phyloP scores from a whole-genome alignment of 2,888 invertebrate species.

The Iphiclides podalirius region DNA sequence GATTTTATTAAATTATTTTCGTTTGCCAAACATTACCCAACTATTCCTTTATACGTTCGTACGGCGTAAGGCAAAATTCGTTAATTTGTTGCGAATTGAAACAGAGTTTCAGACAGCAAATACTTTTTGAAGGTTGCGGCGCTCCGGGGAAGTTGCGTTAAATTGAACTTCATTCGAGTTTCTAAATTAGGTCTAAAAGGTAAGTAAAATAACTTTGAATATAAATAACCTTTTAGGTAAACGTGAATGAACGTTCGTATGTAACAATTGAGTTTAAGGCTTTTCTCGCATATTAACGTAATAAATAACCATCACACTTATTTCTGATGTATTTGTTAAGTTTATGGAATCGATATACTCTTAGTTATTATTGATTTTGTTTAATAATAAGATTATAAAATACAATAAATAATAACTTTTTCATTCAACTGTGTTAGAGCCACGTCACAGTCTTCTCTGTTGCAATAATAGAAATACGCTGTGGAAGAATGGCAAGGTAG shows the following conservation, averaged over 20 bases:
- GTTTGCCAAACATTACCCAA: constrained; percentile 12
- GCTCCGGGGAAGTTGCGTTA: constrained; percentile 17
- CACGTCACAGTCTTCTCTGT: no score
- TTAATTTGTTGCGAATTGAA: constrained; percentile 22
- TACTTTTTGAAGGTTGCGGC: constrained; percentile 22
- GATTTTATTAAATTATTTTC: constrained; percentile 11
- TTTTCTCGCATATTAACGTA: no score
- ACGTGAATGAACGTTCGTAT: not conserved
- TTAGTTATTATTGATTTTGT: no score
- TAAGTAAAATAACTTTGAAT: constrained; percentile 17
- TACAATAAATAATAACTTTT: no score
- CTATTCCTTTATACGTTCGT: constrained; percentile 16
- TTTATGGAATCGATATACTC: no score
- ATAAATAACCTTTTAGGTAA: constrained; percentile 8
- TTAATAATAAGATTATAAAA: no score
- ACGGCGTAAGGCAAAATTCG: constrained; percentile 15
- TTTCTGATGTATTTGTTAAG: no score
- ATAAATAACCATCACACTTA: no score
- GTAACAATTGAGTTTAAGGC: not conserved
- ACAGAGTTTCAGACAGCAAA: constrained; percentile 18
- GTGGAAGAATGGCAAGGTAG: no score
- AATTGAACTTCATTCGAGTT: constrained; percentile 23
- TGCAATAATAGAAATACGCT: no score
- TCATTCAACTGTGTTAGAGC: no score
- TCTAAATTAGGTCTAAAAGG: constrained; percentile 21